phyloP scores from a whole-genome alignment of 2,113 vertebrate species.

The Pavo muticus region DNA sequence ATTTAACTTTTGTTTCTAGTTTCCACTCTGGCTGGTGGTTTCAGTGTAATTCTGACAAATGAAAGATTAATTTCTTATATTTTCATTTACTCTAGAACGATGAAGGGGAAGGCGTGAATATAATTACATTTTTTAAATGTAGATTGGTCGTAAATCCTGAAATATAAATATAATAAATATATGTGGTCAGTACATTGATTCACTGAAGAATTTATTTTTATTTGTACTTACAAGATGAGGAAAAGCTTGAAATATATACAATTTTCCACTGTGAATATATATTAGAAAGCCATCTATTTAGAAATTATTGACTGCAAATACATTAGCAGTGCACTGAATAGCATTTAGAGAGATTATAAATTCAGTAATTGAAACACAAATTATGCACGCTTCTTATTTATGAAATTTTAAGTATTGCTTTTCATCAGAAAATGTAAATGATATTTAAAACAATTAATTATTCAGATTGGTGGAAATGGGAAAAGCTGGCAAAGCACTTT shows the following conservation, averaged over 20 bases:
- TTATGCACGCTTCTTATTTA: conserved; percentile 73
- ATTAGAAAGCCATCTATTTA: conserved; percentile 62
- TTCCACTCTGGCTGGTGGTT: not conserved
- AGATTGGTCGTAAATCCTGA: conserved; percentile 1
- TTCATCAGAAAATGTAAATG: conserved; percentile 74
- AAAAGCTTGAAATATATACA: conserved; percentile 54
- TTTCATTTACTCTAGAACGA: conserved; percentile 7
- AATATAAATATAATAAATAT: conserved; percentile 35
- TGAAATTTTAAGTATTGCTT: conserved; percentile 75
- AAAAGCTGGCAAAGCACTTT: conserved; percentile 55
- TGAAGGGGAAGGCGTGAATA: not conserved
- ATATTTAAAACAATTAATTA: conserved; percentile 75
- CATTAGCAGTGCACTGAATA: conserved; percentile 60
- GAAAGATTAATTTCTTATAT: not conserved
- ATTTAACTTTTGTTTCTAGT: not conserved
- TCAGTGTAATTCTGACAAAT: conserved; percentile 12
- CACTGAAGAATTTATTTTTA: conserved; percentile 26
- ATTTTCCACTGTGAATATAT: not conserved
- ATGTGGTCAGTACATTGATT: not conserved
- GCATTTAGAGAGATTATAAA: conserved; percentile 55
- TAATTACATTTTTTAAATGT: conserved; percentile 7
- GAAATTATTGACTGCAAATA: conserved; percentile 51
- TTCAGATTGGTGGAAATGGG: conserved; percentile 67
- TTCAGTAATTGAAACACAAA: conserved; percentile 69
- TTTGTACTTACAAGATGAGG: conserved; percentile 26